Conservation (phyloP, 2,888 invertebrate genomes). For the Drosophila multiciliata region DNA sequence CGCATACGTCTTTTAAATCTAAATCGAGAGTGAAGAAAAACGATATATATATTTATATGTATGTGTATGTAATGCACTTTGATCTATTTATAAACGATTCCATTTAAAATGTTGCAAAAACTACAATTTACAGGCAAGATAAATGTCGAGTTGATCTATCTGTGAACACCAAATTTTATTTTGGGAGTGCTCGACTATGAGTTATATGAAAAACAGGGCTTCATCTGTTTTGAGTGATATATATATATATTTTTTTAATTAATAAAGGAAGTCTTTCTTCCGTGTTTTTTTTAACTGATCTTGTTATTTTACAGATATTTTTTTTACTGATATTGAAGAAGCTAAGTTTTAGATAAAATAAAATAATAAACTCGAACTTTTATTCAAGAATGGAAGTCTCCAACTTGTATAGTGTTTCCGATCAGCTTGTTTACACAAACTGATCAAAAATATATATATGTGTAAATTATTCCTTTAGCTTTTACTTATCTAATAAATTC, state of each 20-base stretch:
- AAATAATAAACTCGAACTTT: neutral
- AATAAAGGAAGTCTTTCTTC: neutral
- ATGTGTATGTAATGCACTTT: slow-evolving; percentile 50
- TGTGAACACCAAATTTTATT: neutral
- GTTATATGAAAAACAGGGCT: neutral
- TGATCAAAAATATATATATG: neutral
- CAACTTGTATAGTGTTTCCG: neutral
- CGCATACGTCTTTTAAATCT: slow-evolving; percentile 19
- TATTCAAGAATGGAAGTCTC: neutral
- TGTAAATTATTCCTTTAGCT: neutral
- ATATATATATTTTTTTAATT: neutral
- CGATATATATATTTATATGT: neutral
- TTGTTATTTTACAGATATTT: neutral
- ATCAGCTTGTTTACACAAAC: neutral
- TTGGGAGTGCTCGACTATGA: neutral
- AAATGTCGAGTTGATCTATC: neutral
- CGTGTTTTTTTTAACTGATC: too few species aligned
- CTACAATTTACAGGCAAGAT: neutral
- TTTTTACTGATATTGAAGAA: neutral
- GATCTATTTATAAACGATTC: slow-evolving; percentile 58
- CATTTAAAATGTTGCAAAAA: slow-evolving; percentile 23
- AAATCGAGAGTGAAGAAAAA: slow-evolving; percentile 7
- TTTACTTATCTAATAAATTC: neutral
- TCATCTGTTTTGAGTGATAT: neutral
- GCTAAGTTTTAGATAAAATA: neutral